Conservation (phyloP, 2,113 vertebrate species). For the Thryonomys swinderianus region DNA sequence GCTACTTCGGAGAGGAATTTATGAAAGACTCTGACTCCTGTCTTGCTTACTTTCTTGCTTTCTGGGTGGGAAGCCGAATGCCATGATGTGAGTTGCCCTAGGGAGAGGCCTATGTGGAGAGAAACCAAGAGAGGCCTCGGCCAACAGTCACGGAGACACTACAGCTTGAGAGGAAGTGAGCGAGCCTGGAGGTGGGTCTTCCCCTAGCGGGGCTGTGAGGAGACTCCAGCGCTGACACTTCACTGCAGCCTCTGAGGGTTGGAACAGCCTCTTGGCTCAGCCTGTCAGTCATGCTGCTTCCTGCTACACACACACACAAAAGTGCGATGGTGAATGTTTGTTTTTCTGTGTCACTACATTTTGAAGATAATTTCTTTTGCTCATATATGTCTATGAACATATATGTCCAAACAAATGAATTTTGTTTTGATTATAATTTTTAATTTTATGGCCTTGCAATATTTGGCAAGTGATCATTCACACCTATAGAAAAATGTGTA, state of each 20-base stretch:
- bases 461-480: background rate
- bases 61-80: background rate
- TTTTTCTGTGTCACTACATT: background rate
- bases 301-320: background rate
- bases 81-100: background rate
- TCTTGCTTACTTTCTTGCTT: background rate
- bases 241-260: background rate
- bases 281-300: background rate
- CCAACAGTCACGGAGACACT: background rate
- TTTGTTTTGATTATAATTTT: slow-evolving; percentile 25
- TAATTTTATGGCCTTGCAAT: background rate
- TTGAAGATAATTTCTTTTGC: background rate
- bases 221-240: background rate
- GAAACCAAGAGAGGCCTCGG: background rate
- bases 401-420: background rate
- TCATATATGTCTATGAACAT: no score
- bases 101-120: background rate
- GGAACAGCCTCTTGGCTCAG: background rate
- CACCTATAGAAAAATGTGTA: background rate
- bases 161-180: background rate
- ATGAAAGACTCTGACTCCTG: background rate
- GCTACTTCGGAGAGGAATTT: background rate
- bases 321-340: background rate
- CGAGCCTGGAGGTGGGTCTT: background rate
- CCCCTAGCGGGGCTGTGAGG: background rate